These are phyloP conservation scores for Zaprionus africanus DNA, from an alignment of 1,140 invertebrate species.

Conservation along the genomic window DNA sequence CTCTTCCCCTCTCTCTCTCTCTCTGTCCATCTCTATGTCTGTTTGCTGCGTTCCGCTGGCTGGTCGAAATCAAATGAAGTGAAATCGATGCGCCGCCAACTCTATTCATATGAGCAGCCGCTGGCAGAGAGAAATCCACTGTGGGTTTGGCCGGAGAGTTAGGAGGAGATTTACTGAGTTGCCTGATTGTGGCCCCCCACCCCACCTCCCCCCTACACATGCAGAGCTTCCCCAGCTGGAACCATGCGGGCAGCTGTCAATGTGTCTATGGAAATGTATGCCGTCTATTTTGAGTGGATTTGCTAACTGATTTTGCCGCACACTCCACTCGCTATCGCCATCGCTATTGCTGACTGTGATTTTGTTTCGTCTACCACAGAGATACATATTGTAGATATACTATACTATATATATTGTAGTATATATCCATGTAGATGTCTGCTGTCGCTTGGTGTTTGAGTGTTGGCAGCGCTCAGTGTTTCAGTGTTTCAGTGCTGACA, in stretches of 20 bases:
- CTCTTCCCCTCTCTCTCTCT: background rate
- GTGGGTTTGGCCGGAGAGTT: background rate
- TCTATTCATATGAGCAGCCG: constrained; percentile 74
- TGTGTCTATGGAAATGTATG: constrained; percentile 80
- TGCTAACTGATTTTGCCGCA: constrained; percentile 80
- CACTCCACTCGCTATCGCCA: constrained; percentile 42
- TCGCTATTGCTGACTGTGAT: constrained; percentile 65
- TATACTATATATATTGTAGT: background rate
- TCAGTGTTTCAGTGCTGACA: constrained; percentile 65
- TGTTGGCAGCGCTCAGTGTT: constrained; percentile 45
- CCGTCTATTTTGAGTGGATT: constrained; percentile 77
- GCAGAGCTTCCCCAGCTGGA: background rate
- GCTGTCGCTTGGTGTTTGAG: constrained; percentile 38
- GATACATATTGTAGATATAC: background rate
- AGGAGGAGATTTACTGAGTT: background rate
- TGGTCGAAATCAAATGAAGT: constrained; percentile 79
- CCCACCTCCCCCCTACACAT: no score
- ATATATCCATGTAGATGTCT: constrained; percentile 1
- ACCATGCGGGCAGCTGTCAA: constrained; percentile 77
- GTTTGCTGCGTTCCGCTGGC: constrained; percentile 22
- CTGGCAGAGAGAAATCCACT: constrained; percentile 31
- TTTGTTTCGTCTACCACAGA: constrained; percentile 23
- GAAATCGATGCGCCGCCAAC: constrained; percentile 79
- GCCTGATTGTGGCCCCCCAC: background rate
- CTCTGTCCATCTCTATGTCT: background rate